A percentile compares a stretch with the other conserved stretches of the same genome.
These are phyloP conservation scores for Heliornis fulica DNA, from an alignment of 2,113 vertebrate species.

Conservation along the genomic window DNA sequence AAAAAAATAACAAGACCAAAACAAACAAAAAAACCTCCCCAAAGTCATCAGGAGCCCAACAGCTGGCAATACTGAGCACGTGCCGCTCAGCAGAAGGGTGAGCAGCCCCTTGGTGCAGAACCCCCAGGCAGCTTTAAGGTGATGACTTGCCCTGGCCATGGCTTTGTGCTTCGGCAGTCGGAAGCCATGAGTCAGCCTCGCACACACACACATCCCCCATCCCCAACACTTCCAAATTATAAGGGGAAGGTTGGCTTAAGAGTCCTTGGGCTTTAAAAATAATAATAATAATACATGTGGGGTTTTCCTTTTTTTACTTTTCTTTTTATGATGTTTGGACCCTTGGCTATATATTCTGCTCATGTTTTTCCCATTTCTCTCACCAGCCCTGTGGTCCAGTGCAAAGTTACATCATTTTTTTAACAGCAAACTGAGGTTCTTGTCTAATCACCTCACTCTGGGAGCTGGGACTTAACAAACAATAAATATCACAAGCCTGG, in stretches of 20 bases:
- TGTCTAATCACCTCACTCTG: background rate
- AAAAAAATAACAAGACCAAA: too few relatives aligned
- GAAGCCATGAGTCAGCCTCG: conserved; percentile 11
- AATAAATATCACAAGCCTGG: conserved; percentile 46
- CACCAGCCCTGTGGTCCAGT: background rate
- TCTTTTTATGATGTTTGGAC: background rate
- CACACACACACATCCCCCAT: too few relatives aligned
- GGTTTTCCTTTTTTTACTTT: background rate
- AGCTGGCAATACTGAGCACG: background rate
- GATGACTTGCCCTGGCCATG: background rate
- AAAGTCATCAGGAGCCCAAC: background rate
- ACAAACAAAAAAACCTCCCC: too few relatives aligned
- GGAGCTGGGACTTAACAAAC: conserved; percentile 36
- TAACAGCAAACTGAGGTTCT: background rate
- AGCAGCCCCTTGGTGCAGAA: conserved; percentile 3
- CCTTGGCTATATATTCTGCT: background rate
- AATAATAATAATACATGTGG: background rate
- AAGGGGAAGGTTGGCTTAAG: background rate
- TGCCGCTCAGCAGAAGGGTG: background rate
- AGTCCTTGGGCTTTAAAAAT: background rate
- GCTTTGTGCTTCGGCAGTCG: background rate
- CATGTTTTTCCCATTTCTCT: background rate
- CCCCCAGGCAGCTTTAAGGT: background rate
- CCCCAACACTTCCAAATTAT: background rate
- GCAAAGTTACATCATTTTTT: background rate